Evolutionary conservation across 1,140 invertebrate species (phyloP).

Genomic region (Habropoda laboriosa): DNA sequence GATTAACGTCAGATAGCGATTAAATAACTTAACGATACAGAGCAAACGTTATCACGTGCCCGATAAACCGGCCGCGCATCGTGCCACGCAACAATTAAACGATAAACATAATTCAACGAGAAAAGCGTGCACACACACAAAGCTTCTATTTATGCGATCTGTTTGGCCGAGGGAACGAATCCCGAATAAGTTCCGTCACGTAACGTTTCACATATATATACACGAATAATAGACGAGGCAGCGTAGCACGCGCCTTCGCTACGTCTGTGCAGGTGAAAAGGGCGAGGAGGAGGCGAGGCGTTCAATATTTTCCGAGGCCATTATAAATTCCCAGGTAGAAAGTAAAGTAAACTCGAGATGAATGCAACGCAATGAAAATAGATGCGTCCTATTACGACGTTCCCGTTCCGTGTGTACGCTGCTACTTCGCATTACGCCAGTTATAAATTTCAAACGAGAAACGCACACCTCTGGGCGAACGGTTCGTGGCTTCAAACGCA

Average conservation of each 20-base stretch:
- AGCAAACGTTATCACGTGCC: neutral
- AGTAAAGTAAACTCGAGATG: neutral
- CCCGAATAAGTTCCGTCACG: neutral
- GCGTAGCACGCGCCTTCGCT: no score
- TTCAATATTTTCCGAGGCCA: neutral
- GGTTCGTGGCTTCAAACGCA: no score
- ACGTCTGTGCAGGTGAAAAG: no score
- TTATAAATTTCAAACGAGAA: slow-evolving; percentile 26
- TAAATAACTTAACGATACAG: neutral
- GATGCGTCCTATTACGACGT: slow-evolving; percentile 11
- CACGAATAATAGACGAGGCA: no score
- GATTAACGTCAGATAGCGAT: neutral
- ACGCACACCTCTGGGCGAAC: neutral
- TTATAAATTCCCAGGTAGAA: slow-evolving; percentile 7
- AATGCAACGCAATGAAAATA: slow-evolving; percentile 3
- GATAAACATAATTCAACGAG: neutral
- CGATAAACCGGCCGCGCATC: neutral
- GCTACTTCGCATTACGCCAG: neutral
- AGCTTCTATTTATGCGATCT: neutral
- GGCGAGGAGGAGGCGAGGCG: no score
- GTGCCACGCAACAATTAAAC: neutral
- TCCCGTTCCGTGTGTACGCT: no score
- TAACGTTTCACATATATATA: neutral
- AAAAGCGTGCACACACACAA: neutral
- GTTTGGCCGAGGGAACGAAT: no score